Conservation (phyloP, 2,113 vertebrate species). For the Corythaeola cristata region DNA sequence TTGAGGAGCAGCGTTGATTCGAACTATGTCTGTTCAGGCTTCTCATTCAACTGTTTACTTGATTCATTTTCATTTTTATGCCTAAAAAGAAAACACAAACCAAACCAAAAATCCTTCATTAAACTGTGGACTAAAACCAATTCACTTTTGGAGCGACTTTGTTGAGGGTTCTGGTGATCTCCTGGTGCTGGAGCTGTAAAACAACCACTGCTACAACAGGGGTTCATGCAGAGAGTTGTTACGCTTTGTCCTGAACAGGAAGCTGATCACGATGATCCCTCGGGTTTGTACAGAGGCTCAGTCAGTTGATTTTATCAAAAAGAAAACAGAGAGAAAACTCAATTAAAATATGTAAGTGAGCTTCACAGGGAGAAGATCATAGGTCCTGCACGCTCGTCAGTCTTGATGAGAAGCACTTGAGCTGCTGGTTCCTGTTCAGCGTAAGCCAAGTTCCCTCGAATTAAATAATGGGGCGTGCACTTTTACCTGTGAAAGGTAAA, state of each 20-base stretch:
- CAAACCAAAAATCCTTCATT: neutral
- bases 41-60: neutral
- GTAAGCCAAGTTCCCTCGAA: neutral
- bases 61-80: neutral
- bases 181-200: neutral
- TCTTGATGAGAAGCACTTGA: fast-evolving
- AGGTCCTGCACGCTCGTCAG: fast-evolving
- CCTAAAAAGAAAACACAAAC: neutral
- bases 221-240: neutral
- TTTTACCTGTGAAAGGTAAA: neutral
- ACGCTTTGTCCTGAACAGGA: neutral
- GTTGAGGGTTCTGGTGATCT: neutral
- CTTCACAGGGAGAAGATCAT: neutral
- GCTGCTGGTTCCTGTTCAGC: neutral
- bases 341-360: fast-evolving
- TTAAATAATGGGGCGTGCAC: fast-evolving
- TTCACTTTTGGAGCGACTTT: neutral
- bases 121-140: neutral
- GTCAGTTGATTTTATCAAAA: neutral
- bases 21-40: neutral
- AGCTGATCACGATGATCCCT: neutral
- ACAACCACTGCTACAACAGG: neutral
- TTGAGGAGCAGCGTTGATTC: neutral
- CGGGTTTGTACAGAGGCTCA: neutral
- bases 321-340: neutral